These are phyloP conservation scores for Ispidina picta DNA, from an alignment of 2,797 vertebrate species.

Conservation along the genomic window DNA sequence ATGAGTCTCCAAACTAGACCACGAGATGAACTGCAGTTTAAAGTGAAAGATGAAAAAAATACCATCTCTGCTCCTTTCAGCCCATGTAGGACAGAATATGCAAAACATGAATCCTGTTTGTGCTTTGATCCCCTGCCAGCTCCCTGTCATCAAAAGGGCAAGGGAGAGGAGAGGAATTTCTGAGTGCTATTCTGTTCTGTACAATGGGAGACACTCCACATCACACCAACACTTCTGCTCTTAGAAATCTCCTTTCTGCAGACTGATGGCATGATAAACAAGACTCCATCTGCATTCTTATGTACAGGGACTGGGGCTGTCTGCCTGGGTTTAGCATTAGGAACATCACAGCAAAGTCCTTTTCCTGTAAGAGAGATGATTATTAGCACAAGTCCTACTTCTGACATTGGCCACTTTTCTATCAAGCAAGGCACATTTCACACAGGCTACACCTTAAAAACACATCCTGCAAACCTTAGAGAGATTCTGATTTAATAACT, in stretches of 20 bases:
- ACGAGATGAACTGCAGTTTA: slow-evolving; percentile 52
- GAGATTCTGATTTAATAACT: slow-evolving; percentile 21
- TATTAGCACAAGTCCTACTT: background rate
- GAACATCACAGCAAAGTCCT: slow-evolving; percentile 24
- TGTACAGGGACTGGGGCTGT: background rate
- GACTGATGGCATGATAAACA: slow-evolving; percentile 45
- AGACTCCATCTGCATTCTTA: slow-evolving; percentile 23
- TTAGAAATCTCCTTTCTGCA: slow-evolving; percentile 26
- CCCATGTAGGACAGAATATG: slow-evolving; percentile 62
- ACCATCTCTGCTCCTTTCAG: slow-evolving; percentile 61
- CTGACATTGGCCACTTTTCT: background rate
- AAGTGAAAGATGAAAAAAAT: slow-evolving; percentile 64
- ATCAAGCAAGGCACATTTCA: slow-evolving; percentile 41
- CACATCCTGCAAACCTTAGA: background rate
- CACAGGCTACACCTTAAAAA: slow-evolving; percentile 46
- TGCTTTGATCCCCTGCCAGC: slow-evolving; percentile 62
- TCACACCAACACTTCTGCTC: slow-evolving; percentile 43
- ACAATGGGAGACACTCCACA: slow-evolving; percentile 48
- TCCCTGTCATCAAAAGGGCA: slow-evolving; percentile 59
- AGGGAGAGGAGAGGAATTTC: slow-evolving; percentile 33
- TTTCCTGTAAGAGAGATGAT: background rate
- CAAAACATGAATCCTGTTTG: slow-evolving; percentile 66
- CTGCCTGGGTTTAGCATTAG: slow-evolving; percentile 14
- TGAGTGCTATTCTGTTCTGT: slow-evolving; percentile 24
- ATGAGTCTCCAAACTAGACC: slow-evolving; percentile 55